phyloP scores from a whole-genome alignment of 2,888 invertebrate genomes.

The Adineta ricciae region DNA sequence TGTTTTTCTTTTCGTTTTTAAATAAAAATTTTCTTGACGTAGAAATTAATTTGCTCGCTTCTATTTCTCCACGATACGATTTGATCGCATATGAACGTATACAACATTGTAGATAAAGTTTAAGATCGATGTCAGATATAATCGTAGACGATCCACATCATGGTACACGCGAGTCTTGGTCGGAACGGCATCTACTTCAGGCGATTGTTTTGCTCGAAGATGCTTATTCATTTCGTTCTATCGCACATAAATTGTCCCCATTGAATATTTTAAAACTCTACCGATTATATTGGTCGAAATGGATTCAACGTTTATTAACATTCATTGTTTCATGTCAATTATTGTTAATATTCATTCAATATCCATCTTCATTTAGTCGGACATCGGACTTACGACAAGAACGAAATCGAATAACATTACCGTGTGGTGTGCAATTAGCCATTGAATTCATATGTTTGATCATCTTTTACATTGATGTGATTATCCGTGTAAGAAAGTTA shows the following conservation, averaged over 20 bases:
- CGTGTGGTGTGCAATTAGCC: constrained; percentile 42
- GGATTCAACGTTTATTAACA: constrained; percentile 39
- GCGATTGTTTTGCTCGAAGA: constrained; percentile 29
- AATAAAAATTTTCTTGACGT: too few relatives aligned
- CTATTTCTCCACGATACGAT: too few relatives aligned
- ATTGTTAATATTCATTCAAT: constrained; percentile 42
- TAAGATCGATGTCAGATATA: background rate
- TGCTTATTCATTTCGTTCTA: constrained; percentile 43
- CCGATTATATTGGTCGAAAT: constrained; percentile 41
- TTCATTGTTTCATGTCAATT: constrained; percentile 21
- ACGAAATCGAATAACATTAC: constrained; percentile 37
- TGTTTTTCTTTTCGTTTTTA: background rate
- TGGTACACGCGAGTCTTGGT: background rate
- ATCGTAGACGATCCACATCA: background rate
- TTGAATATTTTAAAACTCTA: constrained; percentile 39
- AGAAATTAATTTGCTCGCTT: too few relatives aligned
- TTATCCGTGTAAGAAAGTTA: constrained; percentile 39
- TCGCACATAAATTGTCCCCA: constrained; percentile 43
- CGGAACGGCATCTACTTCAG: background rate
- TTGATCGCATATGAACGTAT: too few relatives aligned
- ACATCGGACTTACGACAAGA: constrained; percentile 41
- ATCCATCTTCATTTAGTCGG: constrained; percentile 43
- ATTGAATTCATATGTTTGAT: constrained; percentile 42
- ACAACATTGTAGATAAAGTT: background rate
- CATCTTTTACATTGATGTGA: constrained; percentile 40